Conservation (phyloP, 2,797 vertebrate genomes). For the Ptychadena robeensis region DNA sequence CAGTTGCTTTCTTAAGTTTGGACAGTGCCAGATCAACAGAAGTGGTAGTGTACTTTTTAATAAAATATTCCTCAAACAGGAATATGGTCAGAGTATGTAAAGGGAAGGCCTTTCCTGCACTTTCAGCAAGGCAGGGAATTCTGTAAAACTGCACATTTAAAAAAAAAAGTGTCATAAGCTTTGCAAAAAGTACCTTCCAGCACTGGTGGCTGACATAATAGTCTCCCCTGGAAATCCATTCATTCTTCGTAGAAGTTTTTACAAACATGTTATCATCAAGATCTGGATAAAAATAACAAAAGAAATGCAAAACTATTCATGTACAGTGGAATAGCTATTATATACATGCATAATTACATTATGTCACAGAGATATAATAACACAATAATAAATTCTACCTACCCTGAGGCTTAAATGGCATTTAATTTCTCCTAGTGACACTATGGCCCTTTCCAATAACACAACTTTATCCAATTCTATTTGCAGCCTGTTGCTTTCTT, state of each 20-base stretch:
- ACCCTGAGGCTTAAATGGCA: no score
- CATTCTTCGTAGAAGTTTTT: slow-evolving; percentile 77
- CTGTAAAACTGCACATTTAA: neutral
- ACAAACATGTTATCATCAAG: slow-evolving; percentile 83
- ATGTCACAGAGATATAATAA: neutral
- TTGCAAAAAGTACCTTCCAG: slow-evolving; percentile 78
- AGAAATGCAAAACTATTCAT: neutral
- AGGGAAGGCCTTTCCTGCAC: no score
- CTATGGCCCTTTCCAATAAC: no score
- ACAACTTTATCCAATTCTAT: no score
- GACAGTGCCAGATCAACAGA: no score
- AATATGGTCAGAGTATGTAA: no score
- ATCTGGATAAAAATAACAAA: slow-evolving; percentile 64
- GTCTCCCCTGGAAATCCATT: slow-evolving; percentile 81
- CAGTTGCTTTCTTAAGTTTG: no score
- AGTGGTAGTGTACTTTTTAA: no score
- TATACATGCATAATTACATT: neutral
- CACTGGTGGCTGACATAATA: slow-evolving; percentile 82
- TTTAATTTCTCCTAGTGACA: no score
- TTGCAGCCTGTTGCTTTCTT: no score
- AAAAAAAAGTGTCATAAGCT: neutral
- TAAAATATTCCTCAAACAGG: no score
- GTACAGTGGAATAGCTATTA: neutral
- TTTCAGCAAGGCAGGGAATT: neutral
- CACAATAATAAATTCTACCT: no score